Evolutionary conservation across 2,797 vertebrate genomes (phyloP), one percentile per base, ranked within the genome.

Genomic region (Melanotaenia pygmaea): DNA sequence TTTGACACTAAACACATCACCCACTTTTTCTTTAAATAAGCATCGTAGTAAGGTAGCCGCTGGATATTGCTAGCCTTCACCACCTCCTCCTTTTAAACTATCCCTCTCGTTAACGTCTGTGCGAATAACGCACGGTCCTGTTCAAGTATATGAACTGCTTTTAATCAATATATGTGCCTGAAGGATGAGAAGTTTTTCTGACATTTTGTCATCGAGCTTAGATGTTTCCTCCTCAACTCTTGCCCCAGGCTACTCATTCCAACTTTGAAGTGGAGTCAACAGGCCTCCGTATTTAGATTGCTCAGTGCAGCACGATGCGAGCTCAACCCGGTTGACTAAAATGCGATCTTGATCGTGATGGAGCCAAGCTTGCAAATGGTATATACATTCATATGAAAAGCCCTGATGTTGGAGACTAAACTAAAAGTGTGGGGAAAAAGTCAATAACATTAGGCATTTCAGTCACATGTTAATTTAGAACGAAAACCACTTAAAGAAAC

Each of bases 241-340:
- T 79, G 63, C 80, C 88, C 30, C 79, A 45, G 79, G 87, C 86
- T 79, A 9, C 24, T 90, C 89, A 86, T 90, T 91, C 86, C 85
- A 61, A 73, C 90, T 88, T 87, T 91, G 85, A 91, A 89, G 89
- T 83, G 77, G 80, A 83, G 81, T 82, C 80, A 81, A 73, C 84
- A 86, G 91, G 88, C 91, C 91, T 88, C 81, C 77, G 40, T 76
- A 71, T 82, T 80, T 79, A 84, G 75, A 67, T 77, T 66, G 63
- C 77, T 81, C 76, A 16, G 56, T 70, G 4, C 75, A 62, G 68
- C 60, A 78, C 85, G 81, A 62, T 59, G 79, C 67, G 79, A 74
- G 73, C 67, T 62, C 68, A 71, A 40, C 43, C 47, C 50, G 60
- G 64, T 64, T 72, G 63, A 3, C 38, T 65, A 38, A 20, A 57